These are phyloP conservation scores for Opisthograptis luteolata DNA, from an alignment of 2,888 invertebrate genomes.

Conservation along the genomic window DNA sequence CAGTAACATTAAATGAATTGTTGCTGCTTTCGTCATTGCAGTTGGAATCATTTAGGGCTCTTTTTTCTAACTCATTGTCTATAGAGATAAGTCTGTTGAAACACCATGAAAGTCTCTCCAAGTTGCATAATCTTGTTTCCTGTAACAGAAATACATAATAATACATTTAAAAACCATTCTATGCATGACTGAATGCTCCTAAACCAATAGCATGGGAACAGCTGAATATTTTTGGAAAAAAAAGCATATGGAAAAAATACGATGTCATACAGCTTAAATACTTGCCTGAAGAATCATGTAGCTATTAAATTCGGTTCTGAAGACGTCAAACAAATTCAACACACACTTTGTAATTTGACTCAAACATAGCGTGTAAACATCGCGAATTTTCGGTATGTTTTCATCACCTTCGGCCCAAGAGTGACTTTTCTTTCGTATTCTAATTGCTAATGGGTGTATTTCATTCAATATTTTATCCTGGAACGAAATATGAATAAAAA, in stretches of 20 bases:
- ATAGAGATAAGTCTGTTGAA: conserved; percentile 57
- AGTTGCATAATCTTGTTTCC: conserved; percentile 69
- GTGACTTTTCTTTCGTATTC: conserved; percentile 54
- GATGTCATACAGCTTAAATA: too few relatives aligned
- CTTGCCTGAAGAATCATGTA: conserved; percentile 57
- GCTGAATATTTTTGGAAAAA: too few relatives aligned
- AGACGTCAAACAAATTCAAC: conserved; percentile 63
- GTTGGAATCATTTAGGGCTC: conserved; percentile 11
- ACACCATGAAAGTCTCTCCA: conserved; percentile 74
- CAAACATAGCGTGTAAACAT: conserved; percentile 64
- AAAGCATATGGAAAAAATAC: too few relatives aligned
- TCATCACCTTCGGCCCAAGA: conserved; percentile 35
- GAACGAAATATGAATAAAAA: conserved; percentile 40
- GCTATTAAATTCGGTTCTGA: conserved; percentile 62
- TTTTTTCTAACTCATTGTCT: conserved; percentile 49
- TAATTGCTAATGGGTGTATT: conserved; percentile 57
- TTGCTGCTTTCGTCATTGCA: conserved; percentile 39
- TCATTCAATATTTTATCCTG: conserved; percentile 59
- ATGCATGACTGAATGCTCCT: too few relatives aligned
- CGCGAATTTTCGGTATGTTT: conserved; percentile 49
- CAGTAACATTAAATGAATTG: conserved; percentile 55
- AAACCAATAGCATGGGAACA: too few relatives aligned
- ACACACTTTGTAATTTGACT: conserved; percentile 75
- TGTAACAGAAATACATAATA: conserved; percentile 37
- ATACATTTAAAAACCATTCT: too few relatives aligned